Percentiles rank a stretch among this genome's conserved stretches.
These are phyloP conservation scores for Digitonthophagus gazella DNA, from an alignment of 2,888 invertebrate species.

Conservation along the genomic window DNA sequence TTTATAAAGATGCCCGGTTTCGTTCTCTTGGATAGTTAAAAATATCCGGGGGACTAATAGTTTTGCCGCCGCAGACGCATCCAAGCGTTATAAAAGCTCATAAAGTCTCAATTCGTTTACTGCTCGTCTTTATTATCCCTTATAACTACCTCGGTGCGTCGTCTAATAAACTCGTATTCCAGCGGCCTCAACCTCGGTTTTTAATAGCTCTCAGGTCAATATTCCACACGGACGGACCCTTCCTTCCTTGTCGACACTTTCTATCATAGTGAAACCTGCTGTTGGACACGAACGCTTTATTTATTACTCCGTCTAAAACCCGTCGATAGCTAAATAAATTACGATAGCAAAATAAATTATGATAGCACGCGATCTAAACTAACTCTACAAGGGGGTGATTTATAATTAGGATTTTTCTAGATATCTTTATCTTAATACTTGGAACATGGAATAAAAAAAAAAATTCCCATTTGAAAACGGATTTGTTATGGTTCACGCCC, in stretches of 20 bases:
- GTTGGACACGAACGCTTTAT: not conserved
- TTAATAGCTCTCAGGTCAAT: not conserved
- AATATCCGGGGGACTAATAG: not conserved
- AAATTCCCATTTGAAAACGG: no score
- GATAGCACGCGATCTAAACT: no score
- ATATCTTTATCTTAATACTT: no score
- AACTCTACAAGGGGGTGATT: no score
- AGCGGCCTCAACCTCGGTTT: not conserved
- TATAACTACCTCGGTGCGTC: not conserved
- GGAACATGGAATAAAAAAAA: no score
- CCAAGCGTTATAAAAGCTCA: not conserved
- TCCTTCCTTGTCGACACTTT: not conserved
- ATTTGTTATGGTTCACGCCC: no score
- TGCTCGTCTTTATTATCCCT: not conserved
- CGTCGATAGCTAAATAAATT: not conserved
- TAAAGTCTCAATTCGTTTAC: slow-evolving; percentile 4
- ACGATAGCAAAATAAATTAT: not conserved
- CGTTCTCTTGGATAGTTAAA: not conserved
- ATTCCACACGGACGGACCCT: not conserved
- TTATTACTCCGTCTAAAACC: not conserved
- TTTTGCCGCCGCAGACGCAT: not conserved
- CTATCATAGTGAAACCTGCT: not conserved
- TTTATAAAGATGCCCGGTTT: not conserved
- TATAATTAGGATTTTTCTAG: no score
- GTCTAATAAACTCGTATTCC: not conserved